Base-by-base conservation (phyloP, 1,140 invertebrate genomes). In the Danaus plexippus region DNA sequence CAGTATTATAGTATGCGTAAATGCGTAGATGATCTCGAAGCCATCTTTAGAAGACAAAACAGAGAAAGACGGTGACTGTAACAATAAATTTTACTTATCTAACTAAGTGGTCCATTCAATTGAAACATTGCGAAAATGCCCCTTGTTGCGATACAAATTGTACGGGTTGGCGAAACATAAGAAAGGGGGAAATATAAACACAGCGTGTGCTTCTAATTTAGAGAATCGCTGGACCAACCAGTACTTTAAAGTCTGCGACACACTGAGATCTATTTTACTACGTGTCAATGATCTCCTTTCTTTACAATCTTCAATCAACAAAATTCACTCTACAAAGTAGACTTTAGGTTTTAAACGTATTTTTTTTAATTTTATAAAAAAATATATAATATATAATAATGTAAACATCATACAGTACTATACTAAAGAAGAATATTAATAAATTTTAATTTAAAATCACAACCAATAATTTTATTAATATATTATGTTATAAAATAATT, bases 111-210 rank as follows among this genome's bases (percentile, higher is more conserved):
- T 69, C 71, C 65, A 81, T 80, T 79, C 72, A 77, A 80, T 79
- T 74, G 74, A 74, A 78, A 78, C 71, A 74, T 84, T 84, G 77
- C 74, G 77, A 82, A 84, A 84, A 74, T 74, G 54, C 60, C 54
- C 69, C 69, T 75, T 66, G 71, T 81, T 77, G 73, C 73, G 66
- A 68, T 81, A 82, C 79, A 82, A 85, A 78, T 85, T 83, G 71
- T 85, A 68, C 62, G 56, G 67, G 63, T 63, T 68, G 63, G 66
- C 64, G 66, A 75, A 75, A 78, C 59, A 60, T 64, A 75, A 80
- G 78, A 75, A 80, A 82, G 67, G 73, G 70, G 74, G 71, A 77
- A 79, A 80, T 75, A 69, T 75, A 67, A 68, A 71, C 73, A 61
- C 67, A 65, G 71, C 66, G 67, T 71, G 61, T 71, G 69, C 67